Evolutionary conservation across 64 coral and sea anemone species (phyloP), one percentile per base, ranked within the genome.

Genomic region (Astreopora myriophthalma): DNA sequence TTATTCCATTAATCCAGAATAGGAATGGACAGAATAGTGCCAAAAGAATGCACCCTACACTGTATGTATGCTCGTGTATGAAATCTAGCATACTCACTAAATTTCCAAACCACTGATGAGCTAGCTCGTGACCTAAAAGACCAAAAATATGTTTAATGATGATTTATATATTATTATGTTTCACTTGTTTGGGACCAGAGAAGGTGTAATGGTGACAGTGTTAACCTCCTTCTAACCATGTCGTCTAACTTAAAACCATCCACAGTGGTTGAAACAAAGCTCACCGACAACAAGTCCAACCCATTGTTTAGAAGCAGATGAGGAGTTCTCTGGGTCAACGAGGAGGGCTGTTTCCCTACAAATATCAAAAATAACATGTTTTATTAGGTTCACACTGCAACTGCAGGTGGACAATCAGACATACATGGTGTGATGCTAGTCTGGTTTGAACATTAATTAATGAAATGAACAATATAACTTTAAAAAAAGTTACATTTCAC

Each of bases 321-420:
- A 99, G 30, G 97, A 95, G 81, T 99, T 99, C 78, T 93, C 93
- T 34, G 97, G 90, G 35, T 99, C 97, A 85, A 99, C 93, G 39
- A 99, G 74, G 63, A 99, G 81, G 9, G 97, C 97, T 26, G 97
- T 99, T 78, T 98, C 96, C 75, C 96, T 98, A 40, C 11, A 22
- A 49, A 85, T 24, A 19, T 51, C 22, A 25, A 20, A 22, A 92
- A 4, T 32, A 24, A 24, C 28, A 63, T 73, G n/a, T n/a, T n/a
- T n/a, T n/a, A n/a, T n/a, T n/a, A n/a, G n/a, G n/a, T n/a, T n/a
- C n/a, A n/a, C n/a, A n/a, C n/a, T n/a, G n/a, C n/a, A n/a, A n/a
- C n/a, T n/a, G n/a, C n/a, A n/a, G n/a, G n/a, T n/a, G n/a, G n/a
- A n/a, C n/a, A n/a, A n/a, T n/a, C n/a, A n/a, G n/a, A n/a, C n/a